Base-by-base conservation (phyloP, 1,140 invertebrate genomes). In the Drosophila rhopaloa region DNA sequence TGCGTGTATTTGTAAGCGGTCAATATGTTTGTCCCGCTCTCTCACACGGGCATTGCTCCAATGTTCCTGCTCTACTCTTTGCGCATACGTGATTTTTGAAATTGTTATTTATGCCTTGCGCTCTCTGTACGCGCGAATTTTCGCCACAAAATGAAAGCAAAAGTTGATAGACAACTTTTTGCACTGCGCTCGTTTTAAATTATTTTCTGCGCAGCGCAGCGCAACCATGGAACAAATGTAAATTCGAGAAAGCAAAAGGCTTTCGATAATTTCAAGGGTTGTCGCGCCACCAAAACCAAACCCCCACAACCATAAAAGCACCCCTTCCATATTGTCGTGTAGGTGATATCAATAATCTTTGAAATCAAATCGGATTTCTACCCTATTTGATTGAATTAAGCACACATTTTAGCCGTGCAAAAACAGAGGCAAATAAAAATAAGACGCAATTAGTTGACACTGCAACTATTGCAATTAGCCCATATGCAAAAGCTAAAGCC, bases 71-170 rank as follows among this genome's bases (percentile, higher is more conserved):
- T 41, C 32, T 63, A 10, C 77, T 84, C 63, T 67, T 89, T 44
- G 66, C 79, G 71, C 82, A 86, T 89, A 89, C 74, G 85, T 89
- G 85, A 89, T 89, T 89, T 79, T 71, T 79, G 76, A 66, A 79
- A 73, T 79, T 79, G 54, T 79, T 79, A 63, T 78, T 79, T 83
- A 80, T 80, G 51, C 53, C 73, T 79, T 47, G 83, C 65, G 56
- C 74, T 46, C 57, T 74, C 59, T 85, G 24, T 24, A 77, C 67
- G 71, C 73, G 73, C 54, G 65, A 80, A 80, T 88, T 88, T 90
- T 90, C 66, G 74, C 85, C 62, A 81, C 80, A 89, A 88, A 89
- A 89, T 83, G 88, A 91, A 91, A 91, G 88, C 88, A 91, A 91
- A 91, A 91, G 88, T 91, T 91, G 88, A 89, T 74, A 86, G 72